Conservation (phyloP, 2,888 invertebrate genomes). For the Orgyia antiqua region DNA sequence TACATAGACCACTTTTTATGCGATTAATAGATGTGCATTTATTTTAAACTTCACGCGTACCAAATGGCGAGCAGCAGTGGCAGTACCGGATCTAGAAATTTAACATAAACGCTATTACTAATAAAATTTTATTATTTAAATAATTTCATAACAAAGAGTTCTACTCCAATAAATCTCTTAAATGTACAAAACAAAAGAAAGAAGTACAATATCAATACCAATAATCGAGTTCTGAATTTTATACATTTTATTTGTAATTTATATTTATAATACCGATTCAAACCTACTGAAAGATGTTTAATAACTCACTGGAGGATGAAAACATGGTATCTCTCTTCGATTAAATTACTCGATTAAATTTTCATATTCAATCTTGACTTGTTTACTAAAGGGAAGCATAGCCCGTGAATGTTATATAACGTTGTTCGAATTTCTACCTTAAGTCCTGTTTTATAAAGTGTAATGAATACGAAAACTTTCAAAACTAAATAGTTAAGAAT, state of each 20-base stretch:
- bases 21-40: too few species aligned
- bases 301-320: conserved; percentile 45
- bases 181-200: too few species aligned
- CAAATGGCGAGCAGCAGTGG: too few species aligned
- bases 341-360: conserved; percentile 86
- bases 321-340: conserved; percentile 70
- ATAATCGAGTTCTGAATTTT: too few species aligned
- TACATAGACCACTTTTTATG: too few species aligned
- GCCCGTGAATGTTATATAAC: conserved; percentile 24
- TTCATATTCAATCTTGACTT: conserved; percentile 89
- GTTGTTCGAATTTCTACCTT: conserved; percentile 21
- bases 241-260: not conserved
- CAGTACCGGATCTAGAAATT: too few species aligned
- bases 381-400: conserved; percentile 79
- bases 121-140: too few species aligned
- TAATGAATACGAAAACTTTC: conserved; percentile 6
- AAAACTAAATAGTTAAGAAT: conserved; percentile 31
- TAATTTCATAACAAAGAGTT: too few species aligned
- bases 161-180: too few species aligned
- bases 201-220: too few species aligned
- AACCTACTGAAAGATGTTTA: conserved; percentile 32
- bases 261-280: conserved; percentile 25
- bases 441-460: conserved; percentile 11
- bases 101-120: too few species aligned
- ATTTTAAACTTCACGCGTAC: too few species aligned